Evolutionary conservation across 2,888 invertebrate genomes (phyloP).

Genomic region (Papilio gigon): DNA sequence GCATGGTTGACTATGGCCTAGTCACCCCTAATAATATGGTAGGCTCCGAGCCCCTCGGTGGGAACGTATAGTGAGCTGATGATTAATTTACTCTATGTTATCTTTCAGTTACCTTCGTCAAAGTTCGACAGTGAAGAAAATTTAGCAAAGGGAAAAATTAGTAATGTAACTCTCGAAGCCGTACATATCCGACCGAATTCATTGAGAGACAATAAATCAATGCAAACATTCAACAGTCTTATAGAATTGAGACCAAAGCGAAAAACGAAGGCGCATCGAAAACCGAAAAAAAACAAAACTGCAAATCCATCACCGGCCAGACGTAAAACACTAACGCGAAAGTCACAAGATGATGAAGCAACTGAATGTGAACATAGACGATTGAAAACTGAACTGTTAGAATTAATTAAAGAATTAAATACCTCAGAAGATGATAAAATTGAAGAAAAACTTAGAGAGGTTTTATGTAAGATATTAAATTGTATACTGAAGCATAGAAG

Average conservation of each 20-base stretch:
- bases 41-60: too few species aligned
- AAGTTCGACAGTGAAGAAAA: background rate
- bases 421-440: constrained; percentile 15
- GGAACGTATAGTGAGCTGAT: too few species aligned
- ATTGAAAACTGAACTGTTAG: constrained; percentile 23
- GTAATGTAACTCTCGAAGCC: background rate
- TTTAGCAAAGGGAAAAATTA: background rate
- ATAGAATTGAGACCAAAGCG: background rate
- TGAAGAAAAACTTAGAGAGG: constrained; percentile 18
- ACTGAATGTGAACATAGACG: constrained; percentile 19
- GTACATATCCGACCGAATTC: background rate
- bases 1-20: too few species aligned
- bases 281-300: constrained; percentile 1
- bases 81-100: background rate
- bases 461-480: constrained; percentile 21
- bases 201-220: constrained; percentile 8
- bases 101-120: constrained; percentile 22
- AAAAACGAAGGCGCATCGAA: constrained; percentile 9
- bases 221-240: constrained; percentile 24
- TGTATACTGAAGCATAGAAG: background rate
- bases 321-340: constrained; percentile 17
- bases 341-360: background rate
- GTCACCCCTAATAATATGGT: too few species aligned
- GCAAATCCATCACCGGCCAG: background rate
- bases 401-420: constrained; percentile 18